Percentiles rank a stretch among this genome's conserved stretches.
Conservation (phyloP, 2,888 invertebrate genomes). For the Dicycla oo region DNA sequence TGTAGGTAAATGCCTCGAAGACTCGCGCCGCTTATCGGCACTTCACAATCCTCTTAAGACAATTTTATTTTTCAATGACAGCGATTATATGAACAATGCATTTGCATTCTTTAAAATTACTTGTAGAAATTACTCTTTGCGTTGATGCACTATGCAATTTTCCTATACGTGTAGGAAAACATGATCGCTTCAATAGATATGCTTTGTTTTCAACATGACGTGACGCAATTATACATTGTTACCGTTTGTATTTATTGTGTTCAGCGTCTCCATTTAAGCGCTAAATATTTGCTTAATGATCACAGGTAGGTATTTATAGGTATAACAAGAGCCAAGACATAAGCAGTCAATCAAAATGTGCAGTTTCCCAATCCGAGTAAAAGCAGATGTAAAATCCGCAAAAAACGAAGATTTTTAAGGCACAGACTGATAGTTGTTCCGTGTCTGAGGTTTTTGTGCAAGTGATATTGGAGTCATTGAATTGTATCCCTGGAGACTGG, state of each 20-base stretch:
- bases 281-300: conserved; percentile 1
- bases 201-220: conserved; percentile 7
- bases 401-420: background rate
- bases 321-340: too few relatives aligned
- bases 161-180: conserved; percentile 10
- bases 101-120: conserved; percentile 48
- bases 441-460: too few relatives aligned
- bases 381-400: background rate
- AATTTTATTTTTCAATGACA: conserved; percentile 27
- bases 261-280: conserved; percentile 11
- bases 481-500: background rate
- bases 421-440: too few relatives aligned
- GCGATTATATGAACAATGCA: conserved; percentile 43
- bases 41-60: conserved; percentile 43
- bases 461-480: too few relatives aligned
- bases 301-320: too few relatives aligned
- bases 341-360: background rate
- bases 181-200: conserved; percentile 7
- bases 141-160: conserved; percentile 34
- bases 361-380: background rate
- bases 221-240: conserved; percentile 14
- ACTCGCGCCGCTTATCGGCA: too few relatives aligned
- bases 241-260: conserved; percentile 24
- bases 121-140: conserved; percentile 29
- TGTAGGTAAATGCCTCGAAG: too few relatives aligned